A percentile compares a stretch with the other conserved stretches of the same genome.
Conservation (phyloP, 2,113 vertebrate species). For the Leptosomus discolor region DNA sequence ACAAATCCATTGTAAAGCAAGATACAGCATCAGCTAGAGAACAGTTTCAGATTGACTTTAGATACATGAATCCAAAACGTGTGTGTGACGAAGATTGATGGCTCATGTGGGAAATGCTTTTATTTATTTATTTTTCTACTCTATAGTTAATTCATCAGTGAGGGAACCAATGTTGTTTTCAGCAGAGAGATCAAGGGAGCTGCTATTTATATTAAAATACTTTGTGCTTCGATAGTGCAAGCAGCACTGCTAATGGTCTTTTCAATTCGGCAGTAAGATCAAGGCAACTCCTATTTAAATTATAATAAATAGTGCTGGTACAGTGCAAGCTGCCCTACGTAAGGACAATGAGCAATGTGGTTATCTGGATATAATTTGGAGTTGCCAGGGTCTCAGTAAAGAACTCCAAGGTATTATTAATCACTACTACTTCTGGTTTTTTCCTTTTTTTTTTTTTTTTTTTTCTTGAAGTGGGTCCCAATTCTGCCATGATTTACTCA, state of each 20-base stretch:
- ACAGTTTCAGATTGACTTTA: not conserved
- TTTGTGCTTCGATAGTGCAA: conserved; percentile 45
- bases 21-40: not conserved
- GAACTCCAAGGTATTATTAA: conserved; percentile 27
- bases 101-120: not conserved
- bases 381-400: conserved; percentile 31
- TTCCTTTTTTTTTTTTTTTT: not conserved
- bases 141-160: conserved; percentile 45
- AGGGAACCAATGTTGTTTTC: conserved; percentile 25
- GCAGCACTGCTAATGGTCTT: conserved; percentile 52
- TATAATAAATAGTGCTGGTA: conserved; percentile 44
- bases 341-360: conserved; percentile 28
- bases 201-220: conserved; percentile 63
- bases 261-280: conserved; percentile 48
- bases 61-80: not conserved
- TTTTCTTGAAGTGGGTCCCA: not conserved
- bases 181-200: conserved; percentile 56
- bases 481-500: not conserved
- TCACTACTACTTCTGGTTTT: not conserved
- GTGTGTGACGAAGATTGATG: conserved; percentile 11
- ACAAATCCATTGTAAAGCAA: not conserved
- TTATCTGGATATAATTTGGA: conserved; percentile 35
- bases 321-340: not conserved
- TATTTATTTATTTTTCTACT: conserved; percentile 52
- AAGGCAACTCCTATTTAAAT: conserved; percentile 69